Percentiles rank a stretch among this genome's conserved stretches.
Evolutionary conservation across 1,140 invertebrate species (phyloP).

Genomic region (Apolygus lucorum): DNA sequence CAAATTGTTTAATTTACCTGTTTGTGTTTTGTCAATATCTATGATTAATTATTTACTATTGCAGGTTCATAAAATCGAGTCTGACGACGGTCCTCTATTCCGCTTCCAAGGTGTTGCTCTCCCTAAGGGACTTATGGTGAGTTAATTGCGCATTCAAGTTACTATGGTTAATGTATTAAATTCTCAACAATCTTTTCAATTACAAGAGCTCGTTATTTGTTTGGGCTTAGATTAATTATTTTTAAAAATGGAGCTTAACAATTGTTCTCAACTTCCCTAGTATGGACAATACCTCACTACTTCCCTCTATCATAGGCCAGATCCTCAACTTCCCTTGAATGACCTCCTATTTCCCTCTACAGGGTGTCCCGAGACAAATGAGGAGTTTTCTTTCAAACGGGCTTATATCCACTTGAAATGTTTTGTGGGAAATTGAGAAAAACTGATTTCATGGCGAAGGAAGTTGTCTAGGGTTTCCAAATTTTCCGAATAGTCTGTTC

Average conservation of each 20-base stretch:
- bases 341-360: too few relatives aligned
- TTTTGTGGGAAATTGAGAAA: too few relatives aligned
- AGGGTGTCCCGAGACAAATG: too few relatives aligned
- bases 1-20: too few relatives aligned
- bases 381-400: too few relatives aligned
- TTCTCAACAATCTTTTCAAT: neutral
- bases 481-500: too few relatives aligned
- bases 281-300: neutral
- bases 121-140: constrained; percentile 57
- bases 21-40: neutral
- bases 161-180: neutral
- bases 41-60: constrained; percentile 21
- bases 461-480: too few relatives aligned
- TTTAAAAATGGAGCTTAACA: neutral
- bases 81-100: constrained; percentile 54
- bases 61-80: constrained; percentile 55
- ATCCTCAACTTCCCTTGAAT: neutral
- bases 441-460: too few relatives aligned
- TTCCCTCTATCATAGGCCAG: neutral
- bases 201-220: neutral
- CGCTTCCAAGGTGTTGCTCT: constrained; percentile 84
- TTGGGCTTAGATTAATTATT: neutral
- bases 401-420: too few relatives aligned
- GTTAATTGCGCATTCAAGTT: constrained; percentile 29
- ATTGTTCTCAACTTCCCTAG: neutral